These are phyloP conservation scores for Cichladusa arquata DNA, from an alignment of 2,113 vertebrate species.

Conservation along the genomic window DNA sequence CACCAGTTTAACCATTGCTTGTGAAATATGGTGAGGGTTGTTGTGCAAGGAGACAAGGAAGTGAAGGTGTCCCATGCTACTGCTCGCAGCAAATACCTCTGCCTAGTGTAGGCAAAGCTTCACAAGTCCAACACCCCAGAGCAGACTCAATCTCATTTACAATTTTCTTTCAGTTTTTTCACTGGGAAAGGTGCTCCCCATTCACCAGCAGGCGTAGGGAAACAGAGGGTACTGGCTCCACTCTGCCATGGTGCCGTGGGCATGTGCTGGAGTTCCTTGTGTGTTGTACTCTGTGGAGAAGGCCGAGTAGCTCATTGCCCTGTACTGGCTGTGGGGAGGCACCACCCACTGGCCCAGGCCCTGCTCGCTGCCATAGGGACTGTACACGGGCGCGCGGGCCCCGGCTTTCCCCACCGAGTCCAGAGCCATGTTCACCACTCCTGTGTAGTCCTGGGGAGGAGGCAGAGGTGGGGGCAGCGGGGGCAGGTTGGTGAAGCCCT, in stretches of 20 bases:
- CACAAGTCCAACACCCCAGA: not conserved
- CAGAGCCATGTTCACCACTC: constrained; percentile 78
- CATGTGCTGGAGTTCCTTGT: constrained; percentile 78
- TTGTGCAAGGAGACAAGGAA: constrained; percentile 4
- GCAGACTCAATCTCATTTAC: constrained; percentile 25
- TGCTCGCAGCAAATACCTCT: not conserved
- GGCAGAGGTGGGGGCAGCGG: constrained; percentile 45
- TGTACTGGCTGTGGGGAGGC: constrained; percentile 77
- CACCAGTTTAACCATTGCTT: not conserved
- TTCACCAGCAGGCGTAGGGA: constrained; percentile 90
- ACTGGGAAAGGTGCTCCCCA: not conserved
- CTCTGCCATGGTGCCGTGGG: constrained; percentile 80
- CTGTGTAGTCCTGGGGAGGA: constrained; percentile 79
- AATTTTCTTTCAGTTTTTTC: constrained; percentile 4
- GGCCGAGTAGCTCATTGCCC: constrained; percentile 63
- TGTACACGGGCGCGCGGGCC: constrained; percentile 77
- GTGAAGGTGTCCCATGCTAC: not conserved
- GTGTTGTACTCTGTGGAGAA: constrained; percentile 81
- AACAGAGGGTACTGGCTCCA: constrained; percentile 91
- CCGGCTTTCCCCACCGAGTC: constrained; percentile 74
- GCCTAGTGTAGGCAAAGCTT: not conserved
- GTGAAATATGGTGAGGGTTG: not conserved
- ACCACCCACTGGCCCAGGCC: constrained; percentile 82
- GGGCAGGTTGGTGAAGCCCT: constrained; percentile 61
- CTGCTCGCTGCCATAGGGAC: constrained; percentile 78